These are phyloP conservation scores for Laticauda laticaudata DNA, from an alignment of 2,113 vertebrate species.

Conservation along the genomic window DNA sequence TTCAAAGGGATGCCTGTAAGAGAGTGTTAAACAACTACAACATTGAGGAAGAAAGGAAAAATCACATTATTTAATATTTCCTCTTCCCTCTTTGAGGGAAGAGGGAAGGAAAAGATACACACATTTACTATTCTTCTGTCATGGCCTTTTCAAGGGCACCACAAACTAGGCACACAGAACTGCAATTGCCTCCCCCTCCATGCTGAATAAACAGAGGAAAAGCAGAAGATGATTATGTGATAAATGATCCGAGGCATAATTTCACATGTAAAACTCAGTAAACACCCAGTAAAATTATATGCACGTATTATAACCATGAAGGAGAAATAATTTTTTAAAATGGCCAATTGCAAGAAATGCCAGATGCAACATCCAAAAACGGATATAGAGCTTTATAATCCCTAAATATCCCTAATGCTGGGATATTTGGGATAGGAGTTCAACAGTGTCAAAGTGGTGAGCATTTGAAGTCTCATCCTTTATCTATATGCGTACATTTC, in stretches of 20 bases:
- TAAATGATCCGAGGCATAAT: background rate
- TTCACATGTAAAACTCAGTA: background rate
- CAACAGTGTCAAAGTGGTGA: background rate
- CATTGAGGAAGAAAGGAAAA: background rate
- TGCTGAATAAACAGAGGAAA: background rate
- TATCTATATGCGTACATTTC: background rate
- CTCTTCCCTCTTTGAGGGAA: background rate
- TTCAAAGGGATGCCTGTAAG: background rate
- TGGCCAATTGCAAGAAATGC: background rate
- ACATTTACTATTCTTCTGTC: background rate
- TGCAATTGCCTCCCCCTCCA: background rate
- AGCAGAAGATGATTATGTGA: background rate
- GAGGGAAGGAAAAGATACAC: background rate
- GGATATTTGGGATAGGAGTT: background rate
- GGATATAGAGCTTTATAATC: background rate
- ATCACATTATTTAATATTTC: background rate
- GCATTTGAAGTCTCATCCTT: background rate
- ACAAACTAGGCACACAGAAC: background rate
- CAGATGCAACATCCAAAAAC: background rate
- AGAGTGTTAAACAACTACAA: background rate
- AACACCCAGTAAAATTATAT: background rate
- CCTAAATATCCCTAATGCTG: background rate
- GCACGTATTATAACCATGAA: background rate
- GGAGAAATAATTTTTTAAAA: background rate
- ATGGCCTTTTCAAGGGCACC: background rate